Conservation (phyloP, 2,888 invertebrate genomes). For the Diaphora mendica region DNA sequence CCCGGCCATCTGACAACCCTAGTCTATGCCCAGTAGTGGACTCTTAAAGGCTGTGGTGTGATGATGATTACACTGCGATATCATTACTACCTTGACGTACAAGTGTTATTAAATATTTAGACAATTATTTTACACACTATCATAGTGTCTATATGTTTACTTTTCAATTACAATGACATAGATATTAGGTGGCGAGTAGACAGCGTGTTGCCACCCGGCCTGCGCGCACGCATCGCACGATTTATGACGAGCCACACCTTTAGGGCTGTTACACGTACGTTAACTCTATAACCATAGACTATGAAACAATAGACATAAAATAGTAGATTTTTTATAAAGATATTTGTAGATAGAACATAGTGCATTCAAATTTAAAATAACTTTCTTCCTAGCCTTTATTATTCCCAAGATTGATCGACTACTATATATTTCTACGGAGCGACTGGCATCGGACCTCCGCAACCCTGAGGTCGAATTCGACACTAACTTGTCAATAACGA, state of each 20-base stretch:
- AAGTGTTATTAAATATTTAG: conserved; percentile 51
- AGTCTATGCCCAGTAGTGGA: too few relatives aligned
- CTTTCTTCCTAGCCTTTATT: too few relatives aligned
- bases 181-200: conserved; percentile 65
- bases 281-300: not conserved
- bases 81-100: not conserved
- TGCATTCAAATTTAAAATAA: too few relatives aligned
- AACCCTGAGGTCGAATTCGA: too few relatives aligned
- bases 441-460: too few relatives aligned
- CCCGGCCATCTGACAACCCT: too few relatives aligned
- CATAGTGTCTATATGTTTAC: conserved; percentile 51
- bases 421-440: too few relatives aligned
- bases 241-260: conserved; percentile 33
- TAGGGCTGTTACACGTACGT: conserved; percentile 42
- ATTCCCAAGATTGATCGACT: too few relatives aligned
- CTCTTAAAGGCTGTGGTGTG: too few relatives aligned
- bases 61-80: not conserved
- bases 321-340: not conserved
- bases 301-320: not conserved
- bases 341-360: not conserved
- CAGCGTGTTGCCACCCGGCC: conserved; percentile 72
- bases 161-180: conserved; percentile 57
- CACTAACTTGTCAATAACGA: too few relatives aligned
- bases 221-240: conserved; percentile 45
- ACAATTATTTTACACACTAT: conserved; percentile 51